Base-by-base conservation (phyloP, 2,113 vertebrate genomes). In the Ameiurus melas region DNA sequence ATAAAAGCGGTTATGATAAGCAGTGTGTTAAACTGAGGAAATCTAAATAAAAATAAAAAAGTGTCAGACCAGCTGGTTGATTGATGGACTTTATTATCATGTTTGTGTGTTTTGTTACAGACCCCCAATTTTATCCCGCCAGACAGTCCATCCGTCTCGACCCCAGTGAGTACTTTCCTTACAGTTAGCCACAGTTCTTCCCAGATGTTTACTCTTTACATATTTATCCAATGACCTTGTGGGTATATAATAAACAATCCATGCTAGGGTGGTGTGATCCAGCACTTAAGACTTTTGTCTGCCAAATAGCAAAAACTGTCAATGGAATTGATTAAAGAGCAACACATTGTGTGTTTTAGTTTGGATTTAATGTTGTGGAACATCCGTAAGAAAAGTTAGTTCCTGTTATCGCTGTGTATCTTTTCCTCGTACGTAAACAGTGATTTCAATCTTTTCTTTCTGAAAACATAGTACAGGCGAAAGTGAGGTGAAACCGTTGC, bases 101-200 rank as follows among this genome's bases (percentile, higher is more conserved):
- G 27, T 73, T 30, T 87, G 30, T 25, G 1, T 75, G 10, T 86
- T 86, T 33, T 91, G 73, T 90, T 20, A 27, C 93, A 99, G 97
- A 99, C 91, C 97, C 97, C 2, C 96, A 98, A 93, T 99, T 97
- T 96, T 99, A 98, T 90, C 97, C 97, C 1, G 96, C 97, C 89
- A 94, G 97, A 87, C 97, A 99, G 94, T 98, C 97, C 88, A 96
- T 99, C 25, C 97, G 97, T 88, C 95, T 98, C 16, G 97, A 98
- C 84, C 94, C 97, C 89, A 99, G 97, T 99, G 95, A 95, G 97
- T 96, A 86, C 5, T 75, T 1, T 1, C 10, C 3, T 86, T 47
- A 3, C 5, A 16, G 14, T 16, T n/a, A 51, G 1, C 1, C n/a
- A 43, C 30, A 68, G 17, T 84, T 36, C 57, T 22, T 12, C 27